Evolutionary conservation across 2,888 invertebrate genomes (phyloP), one percentile per base, ranked within the genome.

Genomic region (Germaria angustata): DNA sequence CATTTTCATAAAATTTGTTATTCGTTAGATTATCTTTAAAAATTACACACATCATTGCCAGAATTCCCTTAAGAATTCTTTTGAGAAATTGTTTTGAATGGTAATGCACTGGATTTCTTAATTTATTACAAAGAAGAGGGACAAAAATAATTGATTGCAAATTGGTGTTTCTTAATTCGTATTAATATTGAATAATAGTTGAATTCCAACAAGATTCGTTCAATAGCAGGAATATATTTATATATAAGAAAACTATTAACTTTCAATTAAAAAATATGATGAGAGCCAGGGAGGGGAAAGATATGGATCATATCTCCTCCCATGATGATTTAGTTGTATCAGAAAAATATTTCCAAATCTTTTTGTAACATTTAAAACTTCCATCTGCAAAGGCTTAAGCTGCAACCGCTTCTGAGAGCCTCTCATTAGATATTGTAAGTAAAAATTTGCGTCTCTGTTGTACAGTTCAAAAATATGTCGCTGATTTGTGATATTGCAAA

Each of bases 1-100:
- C 39, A 34, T 20, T 41, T 28, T 51, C 6, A 15, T 36, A 69
- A 51, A 79, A 68, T 73, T 51, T 61, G 36, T 78, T 68, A 69
- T 78, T 71, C 69, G 34, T 32, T 63, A 55, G 78, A 63, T 55
- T 46, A 51, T 80, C 59, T 66, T 24, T 61, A n/a, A 6, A 22
- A 71, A 65, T 44, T 57, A 24, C 39, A 63, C 41, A 71, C 44
- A 51, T 78, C 63, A 53, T 66, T 72, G 72, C 53, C 32, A 63
- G 44, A 80, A 80, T 66, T 80, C 72, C 72, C 66, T 28, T n/a
- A 44, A 51, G 79, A 59, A 61, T 68, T 79, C 51, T 61, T 79
- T 79, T 57, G 65, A 20, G 24, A 77, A 73, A 53, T 53, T 63
- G 41, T 61, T 57, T 61, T 22, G 51, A 34, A 69, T 53, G 51